These are phyloP conservation scores for Psix sp. DNA, from an alignment of 1,140 invertebrate species.

Conservation along the genomic window DNA sequence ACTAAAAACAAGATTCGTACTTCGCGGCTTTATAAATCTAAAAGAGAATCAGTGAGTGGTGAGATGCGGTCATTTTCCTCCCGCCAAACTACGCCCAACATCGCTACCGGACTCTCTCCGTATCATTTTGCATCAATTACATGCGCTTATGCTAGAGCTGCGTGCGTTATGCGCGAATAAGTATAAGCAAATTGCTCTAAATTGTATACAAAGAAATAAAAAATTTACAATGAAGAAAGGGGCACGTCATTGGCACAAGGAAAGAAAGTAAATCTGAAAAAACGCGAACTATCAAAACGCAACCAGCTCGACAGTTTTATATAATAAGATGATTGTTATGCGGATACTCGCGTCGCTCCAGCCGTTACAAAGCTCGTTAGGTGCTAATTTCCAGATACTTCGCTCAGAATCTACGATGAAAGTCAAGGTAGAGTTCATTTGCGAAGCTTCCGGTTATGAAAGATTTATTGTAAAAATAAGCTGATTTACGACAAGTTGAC, in stretches of 20 bases:
- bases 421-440: too few species aligned
- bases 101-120: conserved; percentile 49
- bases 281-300: conserved; percentile 22
- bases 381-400: conserved; percentile 1
- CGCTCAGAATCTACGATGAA: neutral
- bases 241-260: conserved; percentile 18
- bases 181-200: conserved; percentile 49
- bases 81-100: conserved; percentile 38
- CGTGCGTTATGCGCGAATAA: conserved; percentile 51
- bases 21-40: conserved; percentile 47
- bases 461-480: too few species aligned
- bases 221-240: conserved; percentile 8
- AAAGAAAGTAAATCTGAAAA: conserved; percentile 41
- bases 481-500: too few species aligned
- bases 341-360: neutral
- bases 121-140: conserved; percentile 55
- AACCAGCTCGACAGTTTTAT: conserved; percentile 14
- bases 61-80: conserved; percentile 43
- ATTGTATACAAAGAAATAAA: conserved; percentile 37
- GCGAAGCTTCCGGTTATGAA: too few species aligned
- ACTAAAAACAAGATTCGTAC: conserved; percentile 34
- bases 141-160: conserved; percentile 23
- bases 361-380: neutral
- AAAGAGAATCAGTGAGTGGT: conserved; percentile 48
- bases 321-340: conserved; percentile 39